A percentile compares a stretch with the other conserved stretches of the same genome.
Evolutionary conservation across 2,113 vertebrate species (phyloP).

Genomic region (Acrocephalus kingi): DNA sequence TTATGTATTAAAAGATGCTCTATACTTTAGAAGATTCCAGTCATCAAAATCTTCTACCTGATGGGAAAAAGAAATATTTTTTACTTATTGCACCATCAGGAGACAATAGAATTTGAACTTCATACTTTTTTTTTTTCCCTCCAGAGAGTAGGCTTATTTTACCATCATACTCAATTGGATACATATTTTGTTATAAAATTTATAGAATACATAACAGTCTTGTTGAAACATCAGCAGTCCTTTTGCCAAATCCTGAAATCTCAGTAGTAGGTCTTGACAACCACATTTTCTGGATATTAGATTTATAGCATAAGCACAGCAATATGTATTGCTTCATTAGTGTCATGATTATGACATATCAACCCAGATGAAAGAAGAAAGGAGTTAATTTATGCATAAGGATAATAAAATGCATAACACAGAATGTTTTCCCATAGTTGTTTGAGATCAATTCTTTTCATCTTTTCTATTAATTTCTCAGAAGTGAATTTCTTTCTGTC

Average conservation of each 20-base stretch:
- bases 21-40: neutral
- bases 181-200: neutral
- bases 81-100: neutral
- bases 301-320: neutral
- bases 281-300: neutral
- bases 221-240: neutral
- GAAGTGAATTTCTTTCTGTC: neutral
- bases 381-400: neutral
- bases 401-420: neutral
- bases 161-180: neutral
- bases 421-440: neutral
- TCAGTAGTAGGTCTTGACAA: neutral
- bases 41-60: neutral
- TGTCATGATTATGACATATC: neutral
- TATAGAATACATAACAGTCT: neutral
- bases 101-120: neutral
- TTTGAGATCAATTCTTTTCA: neutral
- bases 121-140: neutral
- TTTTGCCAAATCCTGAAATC: neutral
- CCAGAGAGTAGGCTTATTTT: neutral
- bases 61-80: accelerated
- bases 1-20: neutral
- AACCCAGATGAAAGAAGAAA: neutral
- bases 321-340: neutral
- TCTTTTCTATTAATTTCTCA: neutral